phyloP scores from a whole-genome alignment of 2,797 vertebrate genomes.

The Lacerta bilineata region DNA sequence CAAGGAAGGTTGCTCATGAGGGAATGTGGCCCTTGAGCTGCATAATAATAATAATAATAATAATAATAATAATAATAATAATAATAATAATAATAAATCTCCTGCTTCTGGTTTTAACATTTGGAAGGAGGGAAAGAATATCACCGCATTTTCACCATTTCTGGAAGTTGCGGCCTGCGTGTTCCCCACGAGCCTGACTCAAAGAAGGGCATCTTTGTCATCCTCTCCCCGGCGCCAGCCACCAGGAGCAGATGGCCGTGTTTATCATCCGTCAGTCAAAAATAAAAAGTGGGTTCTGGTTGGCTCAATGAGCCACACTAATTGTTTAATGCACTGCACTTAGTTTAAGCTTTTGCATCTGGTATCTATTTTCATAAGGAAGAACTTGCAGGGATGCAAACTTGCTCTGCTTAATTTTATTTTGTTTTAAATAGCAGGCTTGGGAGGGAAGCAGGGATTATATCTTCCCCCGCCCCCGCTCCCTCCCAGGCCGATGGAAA shows the following conservation, averaged over 20 bases:
- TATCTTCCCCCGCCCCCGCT: neutral
- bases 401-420: neutral
- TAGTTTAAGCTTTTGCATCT: slow-evolving; percentile 75
- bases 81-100: too few species aligned
- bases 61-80: too few species aligned
- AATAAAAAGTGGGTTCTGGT: slow-evolving; percentile 74
- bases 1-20: too few species aligned
- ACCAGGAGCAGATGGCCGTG: slow-evolving; percentile 77
- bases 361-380: slow-evolving; percentile 68
- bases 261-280: slow-evolving; percentile 77
- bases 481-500: neutral
- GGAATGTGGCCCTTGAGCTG: too few species aligned
- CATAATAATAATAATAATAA: too few species aligned
- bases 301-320: slow-evolving; percentile 78
- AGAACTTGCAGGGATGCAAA: slow-evolving; percentile 56
- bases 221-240: slow-evolving; percentile 65
- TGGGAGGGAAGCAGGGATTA: neutral
- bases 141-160: slow-evolving; percentile 46
- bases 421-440: neutral
- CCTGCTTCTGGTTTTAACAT: neutral
- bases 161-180: slow-evolving; percentile 65
- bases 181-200: slow-evolving; percentile 60
- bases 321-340: slow-evolving; percentile 78
- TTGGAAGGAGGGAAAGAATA: neutral
- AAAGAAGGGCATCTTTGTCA: slow-evolving; percentile 63